phyloP scores from a whole-genome alignment of 2,797 vertebrate species.

The Platalea minor region DNA sequence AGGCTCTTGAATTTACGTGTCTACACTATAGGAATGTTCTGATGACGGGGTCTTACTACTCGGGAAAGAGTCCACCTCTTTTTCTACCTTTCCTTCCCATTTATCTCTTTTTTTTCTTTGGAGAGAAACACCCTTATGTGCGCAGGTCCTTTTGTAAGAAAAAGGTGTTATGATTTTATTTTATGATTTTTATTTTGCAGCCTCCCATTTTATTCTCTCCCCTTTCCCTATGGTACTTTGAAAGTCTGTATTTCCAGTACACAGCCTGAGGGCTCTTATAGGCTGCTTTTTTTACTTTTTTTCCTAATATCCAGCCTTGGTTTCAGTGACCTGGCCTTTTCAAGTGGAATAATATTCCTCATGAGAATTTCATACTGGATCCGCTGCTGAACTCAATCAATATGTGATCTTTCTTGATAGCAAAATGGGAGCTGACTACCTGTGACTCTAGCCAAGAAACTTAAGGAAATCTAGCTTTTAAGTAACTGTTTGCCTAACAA shows the following conservation, averaged over 20 bases:
- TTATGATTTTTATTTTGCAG: background rate
- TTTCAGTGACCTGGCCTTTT: background rate
- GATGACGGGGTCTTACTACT: background rate
- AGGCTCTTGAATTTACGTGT: background rate
- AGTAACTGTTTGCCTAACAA: background rate
- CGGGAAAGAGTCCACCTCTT: background rate
- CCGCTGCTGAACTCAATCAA: background rate
- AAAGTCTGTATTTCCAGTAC: background rate
- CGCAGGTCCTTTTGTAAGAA: background rate
- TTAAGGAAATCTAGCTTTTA: background rate
- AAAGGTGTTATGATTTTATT: background rate
- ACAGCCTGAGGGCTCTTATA: background rate
- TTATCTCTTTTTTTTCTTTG: background rate
- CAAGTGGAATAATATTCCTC: background rate
- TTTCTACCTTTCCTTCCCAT: background rate
- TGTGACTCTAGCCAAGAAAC: background rate
- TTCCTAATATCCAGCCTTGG: background rate
- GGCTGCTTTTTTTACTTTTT: no score
- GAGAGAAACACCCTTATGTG: background rate
- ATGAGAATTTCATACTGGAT: background rate
- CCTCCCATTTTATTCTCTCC: background rate
- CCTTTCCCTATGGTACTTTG: background rate
- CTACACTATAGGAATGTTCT: background rate
- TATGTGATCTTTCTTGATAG: background rate
- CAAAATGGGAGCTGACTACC: background rate